These are phyloP conservation scores for Spodoptera litura DNA, from an alignment of 1,140 invertebrate species.

Conservation along the genomic window DNA sequence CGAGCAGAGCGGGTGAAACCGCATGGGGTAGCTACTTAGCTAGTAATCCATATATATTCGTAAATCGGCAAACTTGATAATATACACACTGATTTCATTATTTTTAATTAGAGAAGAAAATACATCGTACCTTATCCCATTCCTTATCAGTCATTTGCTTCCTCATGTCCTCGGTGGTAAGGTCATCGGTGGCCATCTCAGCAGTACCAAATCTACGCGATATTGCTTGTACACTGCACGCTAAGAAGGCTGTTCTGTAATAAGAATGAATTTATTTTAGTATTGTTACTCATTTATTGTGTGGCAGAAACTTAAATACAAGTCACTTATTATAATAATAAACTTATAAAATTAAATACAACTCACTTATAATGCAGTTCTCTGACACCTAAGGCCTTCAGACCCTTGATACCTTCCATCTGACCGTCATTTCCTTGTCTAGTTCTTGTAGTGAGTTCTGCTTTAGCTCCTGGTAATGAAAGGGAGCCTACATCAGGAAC, in stretches of 20 bases:
- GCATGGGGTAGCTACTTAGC: too few relatives aligned
- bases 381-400: slow-evolving; percentile 97
- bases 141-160: slow-evolving; percentile 98
- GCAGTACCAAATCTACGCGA: slow-evolving; percentile 94
- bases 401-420: slow-evolving; percentile 95
- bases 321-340: slow-evolving; percentile 89
- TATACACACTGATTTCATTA: too few relatives aligned
- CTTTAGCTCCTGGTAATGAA: slow-evolving; percentile 93
- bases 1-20: too few relatives aligned
- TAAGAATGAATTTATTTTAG: slow-evolving; percentile 32
- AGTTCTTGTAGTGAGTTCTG: slow-evolving; percentile 92
- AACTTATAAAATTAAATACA: not conserved
- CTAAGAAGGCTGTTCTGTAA: slow-evolving; percentile 95
- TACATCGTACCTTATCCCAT: slow-evolving; percentile 91
- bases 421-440: slow-evolving; percentile 90
- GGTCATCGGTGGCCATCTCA: slow-evolving; percentile 92
- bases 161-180: slow-evolving; percentile 96
- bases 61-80: too few relatives aligned
- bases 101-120: too few relatives aligned
- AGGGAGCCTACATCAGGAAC: slow-evolving; percentile 97
- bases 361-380: slow-evolving; percentile 95
- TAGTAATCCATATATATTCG: too few relatives aligned
- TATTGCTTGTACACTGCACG: slow-evolving; percentile 95
- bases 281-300: slow-evolving; percentile 3
- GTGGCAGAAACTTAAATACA: not conserved